Conservation (phyloP, 2,113 vertebrate genomes). For the Spheniscus mendiculus region DNA sequence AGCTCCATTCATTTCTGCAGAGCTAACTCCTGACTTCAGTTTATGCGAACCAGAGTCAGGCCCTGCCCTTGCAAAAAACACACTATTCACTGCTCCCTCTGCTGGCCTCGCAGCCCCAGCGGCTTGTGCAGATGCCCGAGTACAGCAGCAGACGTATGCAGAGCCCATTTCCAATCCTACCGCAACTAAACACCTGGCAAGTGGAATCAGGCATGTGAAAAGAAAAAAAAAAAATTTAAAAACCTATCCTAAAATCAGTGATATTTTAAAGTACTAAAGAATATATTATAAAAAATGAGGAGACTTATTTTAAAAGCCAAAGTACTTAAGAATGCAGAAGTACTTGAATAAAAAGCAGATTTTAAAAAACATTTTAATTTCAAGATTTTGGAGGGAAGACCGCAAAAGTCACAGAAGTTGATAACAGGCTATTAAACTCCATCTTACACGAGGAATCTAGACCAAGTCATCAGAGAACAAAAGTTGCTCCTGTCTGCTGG, state of each 20-base stretch:
- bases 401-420: neutral
- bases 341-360: neutral
- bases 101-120: neutral
- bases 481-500: neutral
- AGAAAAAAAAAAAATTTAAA: rapidly evolving
- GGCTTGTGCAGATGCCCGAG: neutral
- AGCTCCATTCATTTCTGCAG: neutral
- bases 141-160: neutral
- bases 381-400: neutral
- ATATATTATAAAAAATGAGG: rapidly evolving
- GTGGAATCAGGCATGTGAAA: neutral
- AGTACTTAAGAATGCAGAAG: neutral
- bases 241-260: rapidly evolving
- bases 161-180: neutral
- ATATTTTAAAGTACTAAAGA: neutral
- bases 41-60: neutral
- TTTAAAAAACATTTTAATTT: neutral
- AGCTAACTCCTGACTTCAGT: neutral
- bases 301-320: neutral
- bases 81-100: slow-evolving; percentile 46
- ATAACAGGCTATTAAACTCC: neutral
- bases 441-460: neutral
- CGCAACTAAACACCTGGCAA: neutral
- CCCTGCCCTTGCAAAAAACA: neutral
- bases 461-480: neutral